These are phyloP conservation scores for Eidolon helvum DNA, from an alignment of 2,113 vertebrate genomes.

Conservation along the genomic window DNA sequence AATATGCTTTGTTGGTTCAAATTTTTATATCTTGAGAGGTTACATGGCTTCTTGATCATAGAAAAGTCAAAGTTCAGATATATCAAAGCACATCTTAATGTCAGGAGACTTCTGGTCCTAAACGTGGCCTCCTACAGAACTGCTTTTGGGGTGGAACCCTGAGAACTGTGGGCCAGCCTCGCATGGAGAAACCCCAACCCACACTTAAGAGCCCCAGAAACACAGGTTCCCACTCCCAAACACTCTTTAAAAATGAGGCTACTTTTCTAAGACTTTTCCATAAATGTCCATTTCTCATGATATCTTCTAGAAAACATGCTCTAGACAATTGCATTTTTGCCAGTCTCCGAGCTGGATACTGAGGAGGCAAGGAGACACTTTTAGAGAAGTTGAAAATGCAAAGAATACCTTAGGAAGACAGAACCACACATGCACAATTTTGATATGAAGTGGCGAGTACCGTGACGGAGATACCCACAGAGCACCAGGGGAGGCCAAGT, in stretches of 20 bases:
- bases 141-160: conserved; percentile 53
- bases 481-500: neutral
- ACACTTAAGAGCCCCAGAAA: conserved; percentile 52
- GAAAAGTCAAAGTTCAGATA: conserved; percentile 65
- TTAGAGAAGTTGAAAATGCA: neutral
- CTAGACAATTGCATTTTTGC: neutral
- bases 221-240: conserved; percentile 45
- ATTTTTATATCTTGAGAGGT: neutral
- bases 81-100: conserved; percentile 59
- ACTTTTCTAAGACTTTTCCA: conserved; percentile 47
- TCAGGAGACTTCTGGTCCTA: conserved; percentile 58
- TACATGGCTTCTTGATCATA: conserved; percentile 4
- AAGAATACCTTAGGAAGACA: neutral
- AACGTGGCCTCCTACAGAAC: conserved; percentile 60
- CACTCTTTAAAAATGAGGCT: conserved; percentile 59
- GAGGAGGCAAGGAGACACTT: neutral
- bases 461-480: neutral
- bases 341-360: neutral
- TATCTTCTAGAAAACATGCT: neutral
- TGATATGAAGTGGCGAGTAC: neutral
- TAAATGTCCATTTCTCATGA: neutral
- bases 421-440: neutral
- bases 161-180: neutral
- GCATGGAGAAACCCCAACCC: neutral
- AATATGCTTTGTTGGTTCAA: fast-evolving